phyloP scores from a whole-genome alignment of 2,888 invertebrate species.

The Formica aserva region DNA sequence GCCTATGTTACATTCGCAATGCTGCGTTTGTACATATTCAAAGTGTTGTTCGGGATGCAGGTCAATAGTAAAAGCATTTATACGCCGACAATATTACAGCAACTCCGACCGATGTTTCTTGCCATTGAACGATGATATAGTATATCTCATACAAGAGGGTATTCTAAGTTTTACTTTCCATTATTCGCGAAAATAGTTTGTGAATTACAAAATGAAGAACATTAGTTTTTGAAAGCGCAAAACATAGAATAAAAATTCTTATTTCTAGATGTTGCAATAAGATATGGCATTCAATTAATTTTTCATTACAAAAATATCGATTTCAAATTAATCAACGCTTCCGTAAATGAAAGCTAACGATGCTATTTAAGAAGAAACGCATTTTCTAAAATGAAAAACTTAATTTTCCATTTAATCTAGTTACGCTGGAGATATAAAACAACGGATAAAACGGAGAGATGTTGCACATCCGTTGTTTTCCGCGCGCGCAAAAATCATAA shows the following conservation, averaged over 20 bases:
- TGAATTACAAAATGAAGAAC: constrained; percentile 7
- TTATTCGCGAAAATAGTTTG: constrained; percentile 15
- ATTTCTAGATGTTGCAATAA: neutral
- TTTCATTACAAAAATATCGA: neutral
- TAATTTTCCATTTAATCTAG: neutral
- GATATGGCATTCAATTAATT: neutral
- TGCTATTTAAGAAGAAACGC: neutral
- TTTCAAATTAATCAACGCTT: neutral
- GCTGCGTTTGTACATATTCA: constrained; percentile 5
- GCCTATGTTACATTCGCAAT: neutral
- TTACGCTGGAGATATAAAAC: constrained; percentile 8
- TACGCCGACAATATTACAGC: constrained; percentile 66
- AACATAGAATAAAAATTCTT: neutral
- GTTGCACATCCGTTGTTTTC: constrained; percentile 1
- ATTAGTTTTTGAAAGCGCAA: neutral
- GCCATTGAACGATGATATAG: constrained; percentile 6
- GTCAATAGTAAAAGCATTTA: constrained; percentile 73
- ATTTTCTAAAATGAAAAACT: neutral
- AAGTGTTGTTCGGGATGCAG: constrained; percentile 24
- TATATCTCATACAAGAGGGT: constrained; percentile 15
- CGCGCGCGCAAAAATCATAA: constrained; percentile 46
- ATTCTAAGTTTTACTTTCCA: neutral
- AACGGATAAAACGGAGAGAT: constrained; percentile 11
- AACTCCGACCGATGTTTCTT: constrained; percentile 42
- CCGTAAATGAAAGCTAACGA: no score